phyloP scores from a whole-genome alignment of 2,113 vertebrate genomes.

The Irena cyanogastra region DNA sequence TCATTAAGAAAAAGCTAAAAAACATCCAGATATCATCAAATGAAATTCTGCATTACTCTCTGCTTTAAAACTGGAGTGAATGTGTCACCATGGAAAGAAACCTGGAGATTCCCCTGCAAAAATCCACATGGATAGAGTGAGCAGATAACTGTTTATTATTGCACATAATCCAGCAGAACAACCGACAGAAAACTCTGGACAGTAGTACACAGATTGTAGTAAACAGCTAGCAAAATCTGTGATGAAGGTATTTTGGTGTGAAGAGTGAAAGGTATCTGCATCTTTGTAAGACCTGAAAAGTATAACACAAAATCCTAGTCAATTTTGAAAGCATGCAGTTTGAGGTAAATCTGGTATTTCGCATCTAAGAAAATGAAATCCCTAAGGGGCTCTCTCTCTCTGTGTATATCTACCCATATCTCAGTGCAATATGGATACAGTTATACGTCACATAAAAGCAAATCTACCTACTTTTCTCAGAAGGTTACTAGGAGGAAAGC shows the following conservation, averaged over 20 bases:
- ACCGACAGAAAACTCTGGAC: constrained; percentile 50
- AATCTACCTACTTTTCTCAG: constrained; percentile 53
- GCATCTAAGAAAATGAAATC: constrained; percentile 51
- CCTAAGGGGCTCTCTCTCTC: constrained; percentile 28
- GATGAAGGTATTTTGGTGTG: constrained; percentile 45
- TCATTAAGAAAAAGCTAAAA: neutral
- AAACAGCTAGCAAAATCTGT: constrained; percentile 56
- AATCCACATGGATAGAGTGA: constrained; percentile 38
- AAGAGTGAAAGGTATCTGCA: constrained; percentile 44
- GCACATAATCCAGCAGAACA: constrained; percentile 70
- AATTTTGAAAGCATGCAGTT: constrained; percentile 62
- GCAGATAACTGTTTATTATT: constrained; percentile 72
- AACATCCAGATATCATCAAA: neutral
- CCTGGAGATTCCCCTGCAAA: neutral
- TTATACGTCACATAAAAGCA: constrained; percentile 46
- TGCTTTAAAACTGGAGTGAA: neutral
- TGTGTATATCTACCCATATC: neutral
- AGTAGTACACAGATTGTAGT: constrained; percentile 46
- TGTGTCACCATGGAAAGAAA: neutral
- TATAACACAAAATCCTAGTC: constrained; percentile 39
- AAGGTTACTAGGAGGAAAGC: constrained; percentile 45
- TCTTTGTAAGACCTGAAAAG: constrained; percentile 66
- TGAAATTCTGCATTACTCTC: neutral
- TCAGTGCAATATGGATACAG: constrained; percentile 14
- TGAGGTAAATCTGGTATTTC: constrained; percentile 66